Base-by-base conservation (phyloP, 2,113 vertebrate genomes). In the Fregata magnificens region DNA sequence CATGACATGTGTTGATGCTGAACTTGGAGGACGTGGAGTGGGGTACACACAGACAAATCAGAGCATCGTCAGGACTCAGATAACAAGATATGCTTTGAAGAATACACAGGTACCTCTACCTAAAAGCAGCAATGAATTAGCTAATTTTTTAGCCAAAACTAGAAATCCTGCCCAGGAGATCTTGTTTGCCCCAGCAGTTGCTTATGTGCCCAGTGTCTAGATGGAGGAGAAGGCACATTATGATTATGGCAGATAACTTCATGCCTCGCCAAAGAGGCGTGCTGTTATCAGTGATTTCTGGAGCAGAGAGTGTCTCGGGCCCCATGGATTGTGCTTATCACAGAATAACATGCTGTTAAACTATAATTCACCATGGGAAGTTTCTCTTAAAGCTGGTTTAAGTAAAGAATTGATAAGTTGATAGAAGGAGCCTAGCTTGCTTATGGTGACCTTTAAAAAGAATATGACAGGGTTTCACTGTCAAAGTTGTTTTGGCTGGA, bases 381-480 rank as follows among this genome's bases (percentile, higher is more conserved):
- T 36, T 88, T 70, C 65, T 95, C 70, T 86, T 82, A 89, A 82
- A 96, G 95, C 95, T 59, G 85, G 13, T 88, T 84, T 53, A 62
- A 74, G 95, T 26, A 11, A 67, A 69, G 90, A 42, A 40, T 62
- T 55, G 94, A 94, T 92, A 16, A 94, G 79, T 17, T 69, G 96
- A 97, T 80, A 93, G 96, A 92, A 87, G 34, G 79, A 96, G 71
- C 85, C 38, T 19, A 10, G 63, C 84, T 84, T 1, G 2, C 76
- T 93, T 7, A 13, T 28, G 32, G 83, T 97, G 97, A 95, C 97
- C 96, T 97, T 97, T 95, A 34, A 40, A 79, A 83, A 36, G 93
- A 82, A 79, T 66, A 84, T 88, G 88, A 72, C 84, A 76, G 81
- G 84, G 91, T 69, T 67, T 87, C 28, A 13, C 93, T 89, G 88